Evolutionary conservation across 92 coral and sea anemone species (phyloP).

Genomic region (Metridium senile): DNA sequence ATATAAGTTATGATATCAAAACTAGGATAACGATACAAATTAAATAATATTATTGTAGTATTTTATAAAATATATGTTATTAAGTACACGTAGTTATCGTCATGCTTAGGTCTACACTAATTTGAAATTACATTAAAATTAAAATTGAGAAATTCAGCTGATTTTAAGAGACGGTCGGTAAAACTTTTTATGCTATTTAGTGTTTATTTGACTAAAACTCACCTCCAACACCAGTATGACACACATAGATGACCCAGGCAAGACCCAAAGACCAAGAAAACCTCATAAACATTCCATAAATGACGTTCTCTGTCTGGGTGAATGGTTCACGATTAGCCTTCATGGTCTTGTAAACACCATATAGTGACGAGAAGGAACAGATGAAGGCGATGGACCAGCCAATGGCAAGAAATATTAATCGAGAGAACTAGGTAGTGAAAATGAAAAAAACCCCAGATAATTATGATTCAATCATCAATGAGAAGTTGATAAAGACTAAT

Average conservation of each 20-base stretch:
- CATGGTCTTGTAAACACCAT: constrained; percentile 56
- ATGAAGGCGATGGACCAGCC: constrained; percentile 76
- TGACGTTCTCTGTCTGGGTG: constrained; percentile 63
- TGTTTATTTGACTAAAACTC: background rate
- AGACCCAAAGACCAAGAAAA: constrained; percentile 78
- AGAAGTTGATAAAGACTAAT: too few relatives aligned
- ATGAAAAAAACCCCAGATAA: background rate
- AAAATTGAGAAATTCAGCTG: too few relatives aligned
- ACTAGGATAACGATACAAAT: too few relatives aligned
- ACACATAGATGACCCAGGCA: constrained; percentile 82
- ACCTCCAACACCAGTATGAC: constrained; percentile 82
- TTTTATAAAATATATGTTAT: too few relatives aligned
- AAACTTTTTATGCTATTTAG: too few relatives aligned
- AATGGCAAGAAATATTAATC: constrained; percentile 18
- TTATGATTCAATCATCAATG: background rate
- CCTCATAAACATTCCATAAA: constrained; percentile 72
- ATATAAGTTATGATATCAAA: too few relatives aligned
- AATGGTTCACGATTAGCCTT: constrained; percentile 40
- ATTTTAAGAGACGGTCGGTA: too few relatives aligned
- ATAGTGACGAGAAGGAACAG: constrained; percentile 55
- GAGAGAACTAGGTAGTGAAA: background rate
- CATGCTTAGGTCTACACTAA: too few relatives aligned
- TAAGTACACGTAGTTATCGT: too few relatives aligned
- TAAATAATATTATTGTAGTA: too few relatives aligned
- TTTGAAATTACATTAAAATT: too few relatives aligned